A percentile compares a stretch with the other conserved stretches of the same genome.
Conservation (phyloP, 2,113 vertebrate genomes). For the Gnathonemus longibarbis region DNA sequence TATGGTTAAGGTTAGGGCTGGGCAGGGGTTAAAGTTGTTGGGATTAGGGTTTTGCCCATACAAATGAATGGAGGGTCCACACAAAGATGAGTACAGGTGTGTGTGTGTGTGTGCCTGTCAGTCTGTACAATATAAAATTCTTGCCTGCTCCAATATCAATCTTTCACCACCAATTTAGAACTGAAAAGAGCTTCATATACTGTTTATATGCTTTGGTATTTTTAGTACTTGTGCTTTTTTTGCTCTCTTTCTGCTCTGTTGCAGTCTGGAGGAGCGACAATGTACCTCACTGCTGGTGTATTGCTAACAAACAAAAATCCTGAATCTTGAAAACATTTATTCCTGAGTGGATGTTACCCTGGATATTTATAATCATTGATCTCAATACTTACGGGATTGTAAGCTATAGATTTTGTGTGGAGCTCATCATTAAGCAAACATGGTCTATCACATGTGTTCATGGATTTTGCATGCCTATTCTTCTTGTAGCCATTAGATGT, state of each 20-base stretch:
- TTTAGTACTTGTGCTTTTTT: neutral
- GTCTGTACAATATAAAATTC: neutral
- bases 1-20: neutral
- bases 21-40: neutral
- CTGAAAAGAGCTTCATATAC: neutral
- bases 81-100: neutral
- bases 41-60: neutral
- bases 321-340: neutral
- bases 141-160: neutral
- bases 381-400: neutral
- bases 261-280: neutral
- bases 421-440: neutral
- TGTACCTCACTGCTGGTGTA: neutral
- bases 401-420: neutral
- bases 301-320: neutral
- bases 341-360: neutral
- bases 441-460: neutral
- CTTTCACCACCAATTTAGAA: neutral
- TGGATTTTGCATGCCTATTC: neutral
- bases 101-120: neutral
- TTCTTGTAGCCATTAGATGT: slow-evolving; percentile 42
- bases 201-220: neutral
- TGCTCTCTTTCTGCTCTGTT: neutral
- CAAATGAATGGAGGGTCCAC: neutral
- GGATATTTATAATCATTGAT: neutral